A percentile compares a stretch with the other conserved stretches of the same genome.
phyloP scores from a whole-genome alignment of 2,797 vertebrate species.

The Sternotherus odoratus region DNA sequence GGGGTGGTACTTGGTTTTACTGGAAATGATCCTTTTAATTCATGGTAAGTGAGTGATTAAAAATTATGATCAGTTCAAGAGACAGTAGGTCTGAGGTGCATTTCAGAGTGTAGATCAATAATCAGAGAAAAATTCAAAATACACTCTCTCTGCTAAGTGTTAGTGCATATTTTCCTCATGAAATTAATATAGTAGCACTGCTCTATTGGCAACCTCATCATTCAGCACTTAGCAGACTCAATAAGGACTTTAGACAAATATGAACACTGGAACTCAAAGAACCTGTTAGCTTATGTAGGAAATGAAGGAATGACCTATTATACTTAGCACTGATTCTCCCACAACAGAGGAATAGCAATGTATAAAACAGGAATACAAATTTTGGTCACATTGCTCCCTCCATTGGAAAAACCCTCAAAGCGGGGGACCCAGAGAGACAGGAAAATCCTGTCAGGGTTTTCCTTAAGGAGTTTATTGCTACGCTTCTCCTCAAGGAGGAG shows the following conservation, averaged over 20 bases:
- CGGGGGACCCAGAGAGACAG: background rate
- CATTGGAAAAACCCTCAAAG: conserved; percentile 1
- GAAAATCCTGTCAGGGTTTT: background rate
- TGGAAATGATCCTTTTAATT: conserved; percentile 65
- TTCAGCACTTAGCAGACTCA: conserved; percentile 60
- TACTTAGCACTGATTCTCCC: background rate
- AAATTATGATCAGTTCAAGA: conserved; percentile 55
- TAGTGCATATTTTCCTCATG: conserved; percentile 45
- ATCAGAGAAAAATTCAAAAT: conserved; percentile 52
- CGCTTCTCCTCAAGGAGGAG: background rate
- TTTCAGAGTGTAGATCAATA: conserved; percentile 69
- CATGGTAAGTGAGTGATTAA: conserved; percentile 48
- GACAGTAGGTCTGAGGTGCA: conserved; percentile 57
- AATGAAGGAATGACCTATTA: conserved; percentile 1
- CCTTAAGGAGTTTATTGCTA: background rate
- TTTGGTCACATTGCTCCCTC: background rate
- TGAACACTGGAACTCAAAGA: conserved; percentile 69
- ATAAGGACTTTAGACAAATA: conserved; percentile 60
- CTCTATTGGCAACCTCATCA: conserved; percentile 61
- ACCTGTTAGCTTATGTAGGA: conserved; percentile 19
- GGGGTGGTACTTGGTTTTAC: conserved; percentile 44
- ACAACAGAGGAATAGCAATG: background rate
- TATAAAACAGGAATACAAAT: conserved; percentile 59
- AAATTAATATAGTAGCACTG: conserved; percentile 45
- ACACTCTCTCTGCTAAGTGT: conserved; percentile 45